Percentiles rank a stretch among this genome's conserved stretches.
These are phyloP conservation scores for Orchesella flavescens DNA, from an alignment of 2,888 invertebrate genomes.

Conservation along the genomic window DNA sequence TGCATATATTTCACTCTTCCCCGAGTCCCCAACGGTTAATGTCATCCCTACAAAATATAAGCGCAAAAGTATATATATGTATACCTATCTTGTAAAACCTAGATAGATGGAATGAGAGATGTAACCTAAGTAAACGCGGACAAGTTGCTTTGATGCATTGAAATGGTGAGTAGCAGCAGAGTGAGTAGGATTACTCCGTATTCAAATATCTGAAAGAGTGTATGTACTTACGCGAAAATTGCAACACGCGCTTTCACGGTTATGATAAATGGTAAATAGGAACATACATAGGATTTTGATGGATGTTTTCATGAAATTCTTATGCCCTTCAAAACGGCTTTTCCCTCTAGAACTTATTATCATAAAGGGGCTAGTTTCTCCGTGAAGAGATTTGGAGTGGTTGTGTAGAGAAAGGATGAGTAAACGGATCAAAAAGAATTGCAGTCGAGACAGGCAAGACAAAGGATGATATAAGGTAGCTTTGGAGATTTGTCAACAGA, in stretches of 20 bases:
- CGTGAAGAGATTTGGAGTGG: slow-evolving; percentile 10
- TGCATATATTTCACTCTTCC: background rate
- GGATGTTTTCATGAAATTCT: slow-evolving; percentile 32
- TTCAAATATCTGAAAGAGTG: background rate
- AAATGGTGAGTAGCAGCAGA: background rate
- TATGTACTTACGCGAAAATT: slow-evolving; percentile 25
- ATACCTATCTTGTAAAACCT: too few species aligned
- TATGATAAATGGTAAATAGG: slow-evolving; percentile 36
- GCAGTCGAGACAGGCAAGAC: slow-evolving; percentile 26
- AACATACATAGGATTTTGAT: slow-evolving; percentile 54
- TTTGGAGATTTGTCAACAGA: slow-evolving; percentile 66
- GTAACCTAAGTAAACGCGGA: too few species aligned
- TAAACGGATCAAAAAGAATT: slow-evolving; percentile 4
- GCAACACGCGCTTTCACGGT: slow-evolving; percentile 18
- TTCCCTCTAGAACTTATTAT: slow-evolving; percentile 43
- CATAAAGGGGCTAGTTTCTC: slow-evolving; percentile 36
- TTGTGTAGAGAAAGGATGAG: slow-evolving; percentile 10
- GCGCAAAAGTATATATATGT: too few species aligned
- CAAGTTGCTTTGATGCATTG: background rate
- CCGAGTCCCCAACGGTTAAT: background rate
- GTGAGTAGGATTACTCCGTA: background rate
- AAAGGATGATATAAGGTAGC: slow-evolving; percentile 33
- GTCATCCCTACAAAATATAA: too few species aligned
- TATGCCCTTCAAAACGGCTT: slow-evolving; percentile 50
- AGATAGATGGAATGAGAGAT: too few species aligned